These are phyloP conservation scores for Druceiella hillmani DNA, from an alignment of 2,888 invertebrate genomes.

Conservation along the genomic window DNA sequence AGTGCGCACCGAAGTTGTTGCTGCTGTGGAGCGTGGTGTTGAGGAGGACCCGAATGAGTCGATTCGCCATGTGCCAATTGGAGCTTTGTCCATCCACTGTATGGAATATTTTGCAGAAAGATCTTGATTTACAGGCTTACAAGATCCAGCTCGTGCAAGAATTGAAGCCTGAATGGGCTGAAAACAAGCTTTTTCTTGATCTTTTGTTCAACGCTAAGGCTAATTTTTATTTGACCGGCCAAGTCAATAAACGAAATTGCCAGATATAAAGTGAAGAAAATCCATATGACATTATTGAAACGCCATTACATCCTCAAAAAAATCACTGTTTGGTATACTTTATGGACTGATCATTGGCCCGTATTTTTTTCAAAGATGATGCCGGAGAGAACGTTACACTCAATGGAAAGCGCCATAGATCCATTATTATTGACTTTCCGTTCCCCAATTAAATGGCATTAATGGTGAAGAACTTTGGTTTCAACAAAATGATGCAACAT, in stretches of 20 bases:
- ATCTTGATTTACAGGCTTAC: constrained; percentile 21
- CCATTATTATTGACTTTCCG: constrained; percentile 16
- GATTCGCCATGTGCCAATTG: constrained; percentile 22
- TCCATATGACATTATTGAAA: constrained; percentile 6
- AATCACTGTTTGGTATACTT: constrained; percentile 1
- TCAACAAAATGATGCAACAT: constrained; percentile 17
- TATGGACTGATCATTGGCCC: constrained; percentile 6
- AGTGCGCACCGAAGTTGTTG: constrained; percentile 18
- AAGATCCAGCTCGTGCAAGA: constrained; percentile 20
- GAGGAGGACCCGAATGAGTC: constrained; percentile 20
- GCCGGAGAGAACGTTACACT: constrained; percentile 3
- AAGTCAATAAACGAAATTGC: constrained; percentile 9
- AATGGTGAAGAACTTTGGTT: constrained; percentile 11
- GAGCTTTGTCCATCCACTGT: constrained; percentile 23
- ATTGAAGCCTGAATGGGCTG: constrained; percentile 20
- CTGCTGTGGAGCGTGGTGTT: constrained; percentile 20
- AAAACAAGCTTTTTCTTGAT: constrained; percentile 18
- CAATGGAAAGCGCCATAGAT: constrained; percentile 13
- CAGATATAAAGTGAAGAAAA: constrained; percentile 2
- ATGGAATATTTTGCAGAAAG: constrained; percentile 23
- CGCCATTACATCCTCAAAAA: constrained; percentile 5
- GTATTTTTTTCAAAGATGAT: constrained; percentile 3
- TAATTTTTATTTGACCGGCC: constrained; percentile 13
- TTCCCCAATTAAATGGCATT: constrained; percentile 13
- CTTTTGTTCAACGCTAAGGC: constrained; percentile 16